Percentiles rank a stretch among this genome's conserved stretches.
phyloP scores from a whole-genome alignment of 2,888 invertebrate species.

The Nomada goodeniana region DNA sequence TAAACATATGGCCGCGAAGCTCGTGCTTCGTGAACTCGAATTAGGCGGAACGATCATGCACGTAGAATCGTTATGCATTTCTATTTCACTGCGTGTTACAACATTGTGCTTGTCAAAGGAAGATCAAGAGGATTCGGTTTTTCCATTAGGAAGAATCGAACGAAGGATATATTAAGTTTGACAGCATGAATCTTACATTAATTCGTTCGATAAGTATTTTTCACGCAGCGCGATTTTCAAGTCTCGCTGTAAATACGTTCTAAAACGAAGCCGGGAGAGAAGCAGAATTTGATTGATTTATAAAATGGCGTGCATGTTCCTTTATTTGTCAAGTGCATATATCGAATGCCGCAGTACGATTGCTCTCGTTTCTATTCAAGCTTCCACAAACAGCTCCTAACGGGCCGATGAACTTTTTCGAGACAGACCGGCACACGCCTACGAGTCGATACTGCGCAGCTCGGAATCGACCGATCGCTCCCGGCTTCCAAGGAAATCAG shows the following conservation, averaged over 20 bases:
- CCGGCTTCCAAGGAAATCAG: conserved; percentile 73
- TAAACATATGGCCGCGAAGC: conserved; percentile 47
- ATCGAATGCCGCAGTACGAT: background rate
- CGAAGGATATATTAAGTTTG: too few species aligned
- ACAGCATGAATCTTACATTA: too few species aligned
- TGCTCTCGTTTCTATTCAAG: background rate
- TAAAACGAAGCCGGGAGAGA: too few species aligned
- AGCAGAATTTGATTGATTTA: too few species aligned
- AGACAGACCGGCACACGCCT: conserved; percentile 9
- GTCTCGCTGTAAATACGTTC: too few species aligned
- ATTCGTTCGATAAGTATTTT: too few species aligned
- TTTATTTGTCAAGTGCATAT: too few species aligned
- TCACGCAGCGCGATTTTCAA: too few species aligned
- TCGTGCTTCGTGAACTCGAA: conserved; percentile 35
- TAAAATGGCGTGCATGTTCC: too few species aligned
- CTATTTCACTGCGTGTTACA: background rate
- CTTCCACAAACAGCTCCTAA: conserved; percentile 9
- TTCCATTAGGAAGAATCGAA: background rate
- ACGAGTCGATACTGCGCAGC: conserved; percentile 11
- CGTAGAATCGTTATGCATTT: background rate
- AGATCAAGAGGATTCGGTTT: background rate
- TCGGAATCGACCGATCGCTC: conserved; percentile 61
- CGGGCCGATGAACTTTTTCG: conserved; percentile 21
- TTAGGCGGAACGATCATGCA: conserved; percentile 30
- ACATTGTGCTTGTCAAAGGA: background rate